Evolutionary conservation across 2,888 invertebrate species (phyloP).

Genomic region (Pharmacophagus antenor): DNA sequence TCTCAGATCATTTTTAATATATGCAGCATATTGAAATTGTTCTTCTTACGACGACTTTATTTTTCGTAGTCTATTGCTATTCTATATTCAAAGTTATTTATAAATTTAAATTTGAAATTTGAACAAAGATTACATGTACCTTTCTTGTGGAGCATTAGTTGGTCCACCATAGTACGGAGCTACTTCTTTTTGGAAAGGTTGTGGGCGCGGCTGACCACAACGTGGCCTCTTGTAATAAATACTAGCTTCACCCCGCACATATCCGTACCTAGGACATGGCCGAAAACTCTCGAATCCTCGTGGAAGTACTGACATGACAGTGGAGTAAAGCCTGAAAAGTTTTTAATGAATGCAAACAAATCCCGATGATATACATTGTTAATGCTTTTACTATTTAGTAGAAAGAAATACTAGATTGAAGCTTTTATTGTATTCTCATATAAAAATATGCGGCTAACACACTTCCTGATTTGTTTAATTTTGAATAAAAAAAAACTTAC

Average conservation of each 20-base stretch:
- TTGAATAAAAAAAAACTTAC: constrained; percentile 15
- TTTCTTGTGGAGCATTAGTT: constrained; percentile 59
- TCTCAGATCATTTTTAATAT: too few relatives aligned
- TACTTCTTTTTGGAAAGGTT: constrained; percentile 61
- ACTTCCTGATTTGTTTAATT: too few relatives aligned
- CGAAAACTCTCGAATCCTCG: constrained; percentile 58
- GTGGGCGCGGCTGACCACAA: constrained; percentile 67
- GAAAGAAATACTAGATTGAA: too few relatives aligned
- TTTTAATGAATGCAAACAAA: not conserved
- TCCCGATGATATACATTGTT: too few relatives aligned
- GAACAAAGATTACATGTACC: constrained; percentile 37
- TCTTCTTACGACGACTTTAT: too few relatives aligned
- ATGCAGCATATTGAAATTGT: too few relatives aligned
- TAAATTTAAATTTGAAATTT: not conserved
- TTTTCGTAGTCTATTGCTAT: too few relatives aligned
- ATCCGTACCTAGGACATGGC: constrained; percentile 58
- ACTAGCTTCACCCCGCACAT: constrained; percentile 61
- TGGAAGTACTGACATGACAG: constrained; percentile 61
- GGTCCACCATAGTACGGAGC: constrained; percentile 51
- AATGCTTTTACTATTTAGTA: too few relatives aligned
- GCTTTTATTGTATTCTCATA: too few relatives aligned
- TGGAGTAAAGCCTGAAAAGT: not conserved
- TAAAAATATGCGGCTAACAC: too few relatives aligned
- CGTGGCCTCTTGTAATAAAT: constrained; percentile 67
- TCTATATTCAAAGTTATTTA: not conserved